These are phyloP conservation scores for Sinopyrophorus schimmeli DNA, from an alignment of 2,888 invertebrate species.

Conservation along the genomic window DNA sequence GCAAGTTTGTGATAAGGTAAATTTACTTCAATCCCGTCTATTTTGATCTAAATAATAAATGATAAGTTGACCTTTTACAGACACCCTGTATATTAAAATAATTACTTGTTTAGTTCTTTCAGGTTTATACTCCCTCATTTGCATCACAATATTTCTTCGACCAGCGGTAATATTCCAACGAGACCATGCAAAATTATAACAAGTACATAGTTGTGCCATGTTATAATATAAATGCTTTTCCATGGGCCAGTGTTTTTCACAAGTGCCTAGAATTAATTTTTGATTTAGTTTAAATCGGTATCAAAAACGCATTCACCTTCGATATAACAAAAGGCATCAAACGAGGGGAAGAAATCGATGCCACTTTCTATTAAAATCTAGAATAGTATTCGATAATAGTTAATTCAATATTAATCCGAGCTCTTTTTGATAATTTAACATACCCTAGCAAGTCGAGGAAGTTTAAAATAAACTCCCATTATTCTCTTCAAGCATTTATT, in stretches of 20 bases:
- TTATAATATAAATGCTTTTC: conserved; percentile 78
- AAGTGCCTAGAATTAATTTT: conserved; percentile 44
- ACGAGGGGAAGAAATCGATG: conserved; percentile 81
- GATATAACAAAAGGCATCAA: conserved; percentile 73
- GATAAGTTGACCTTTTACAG: too few relatives aligned
- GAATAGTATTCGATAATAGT: conserved; percentile 8
- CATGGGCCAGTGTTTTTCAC: conserved; percentile 71
- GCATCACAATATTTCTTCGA: conserved; percentile 66
- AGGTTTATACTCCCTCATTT: conserved; percentile 63
- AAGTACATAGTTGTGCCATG: conserved; percentile 72
- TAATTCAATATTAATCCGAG: conserved; percentile 1
- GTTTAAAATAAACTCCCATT: conserved; percentile 63
- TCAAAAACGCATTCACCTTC: conserved; percentile 55
- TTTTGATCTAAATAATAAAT: too few relatives aligned
- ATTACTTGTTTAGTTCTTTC: conserved; percentile 55
- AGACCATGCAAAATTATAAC: conserved; percentile 78
- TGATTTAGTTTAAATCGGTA: neutral
- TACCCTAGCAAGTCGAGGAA: conserved; percentile 65
- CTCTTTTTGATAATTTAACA: neutral
- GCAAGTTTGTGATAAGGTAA: too few relatives aligned
- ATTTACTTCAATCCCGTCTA: too few relatives aligned
- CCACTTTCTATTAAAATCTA: conserved; percentile 62
- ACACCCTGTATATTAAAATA: too few relatives aligned
- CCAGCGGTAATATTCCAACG: conserved; percentile 69
- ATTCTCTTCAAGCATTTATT: conserved; percentile 65